Evolutionary conservation across 1,140 invertebrate genomes (phyloP), one percentile per base, ranked within the genome.

Genomic region (Pectinophora gossypiella): DNA sequence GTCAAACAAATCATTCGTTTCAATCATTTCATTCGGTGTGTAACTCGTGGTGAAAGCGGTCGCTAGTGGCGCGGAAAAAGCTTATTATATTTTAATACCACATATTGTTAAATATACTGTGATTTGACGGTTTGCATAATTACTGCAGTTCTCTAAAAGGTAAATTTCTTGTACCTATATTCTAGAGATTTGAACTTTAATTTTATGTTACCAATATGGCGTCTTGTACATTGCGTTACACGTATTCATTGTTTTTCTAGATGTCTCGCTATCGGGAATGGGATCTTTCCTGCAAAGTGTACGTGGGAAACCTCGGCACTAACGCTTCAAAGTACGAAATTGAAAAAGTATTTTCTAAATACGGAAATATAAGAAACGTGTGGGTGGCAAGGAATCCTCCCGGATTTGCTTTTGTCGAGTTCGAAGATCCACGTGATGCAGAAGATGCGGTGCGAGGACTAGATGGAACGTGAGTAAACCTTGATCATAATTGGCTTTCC

Each of bases 361-460:
- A 97, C 89, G 98, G 98, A 0, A 95, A 95, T 20, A 90, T 99
- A 54, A 92, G 95, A 75, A 99, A 98, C 89, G 97, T 99, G 9
- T 99, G 98, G 98, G 97, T 99, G 15, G 97, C 98, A 0, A 89
- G 95, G 73, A 97, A 97, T 85, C 96, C 96, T 23, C 96, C 96
- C 9, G 95, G 98, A 5, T 99, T 99, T 89, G 98, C 97, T 7
- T 99, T 99, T 89, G 95, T 99, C 15, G 98, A 99, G 89, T 99
- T 97, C 89, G 98, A 99, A 89, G 98, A 99, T 85, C 92, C 95
- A 4, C 91, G 98, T 59, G 98, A 99, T 89, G 98, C 98, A 12
- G 97, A 99, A 87, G 98, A 99, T 89, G 96, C 98, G 47, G 96
- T 98, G n/a, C 89, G 95, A 70, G 96, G 93, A 43, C 88, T 99